Conservation (phyloP, 2,888 invertebrate species). For the Dione vanillae region DNA sequence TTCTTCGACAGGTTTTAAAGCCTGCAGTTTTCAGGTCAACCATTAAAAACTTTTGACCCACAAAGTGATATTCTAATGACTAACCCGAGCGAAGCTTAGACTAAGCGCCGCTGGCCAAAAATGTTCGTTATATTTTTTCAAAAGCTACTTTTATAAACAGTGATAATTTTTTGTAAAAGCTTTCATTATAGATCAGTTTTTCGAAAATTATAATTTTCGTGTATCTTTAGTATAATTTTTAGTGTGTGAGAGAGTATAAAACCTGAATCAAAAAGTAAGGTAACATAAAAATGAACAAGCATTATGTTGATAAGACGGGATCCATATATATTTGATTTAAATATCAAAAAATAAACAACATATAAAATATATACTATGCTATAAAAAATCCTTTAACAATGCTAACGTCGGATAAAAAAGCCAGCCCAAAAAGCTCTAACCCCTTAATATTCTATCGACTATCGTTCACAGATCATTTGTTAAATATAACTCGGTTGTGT, state of each 20-base stretch:
- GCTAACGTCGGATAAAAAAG: not conserved
- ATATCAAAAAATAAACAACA: not conserved
- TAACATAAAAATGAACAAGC: too few species aligned
- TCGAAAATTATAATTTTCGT: too few species aligned
- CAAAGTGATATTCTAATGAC: conserved; percentile 47
- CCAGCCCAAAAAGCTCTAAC: not conserved
- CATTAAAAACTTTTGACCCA: conserved; percentile 48
- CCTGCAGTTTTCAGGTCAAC: conserved; percentile 48
- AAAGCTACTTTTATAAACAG: not conserved
- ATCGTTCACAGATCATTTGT: conserved; percentile 29
- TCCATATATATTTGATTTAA: too few species aligned
- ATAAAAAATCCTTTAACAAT: not conserved
- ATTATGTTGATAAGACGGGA: too few species aligned
- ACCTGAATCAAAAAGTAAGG: too few species aligned
- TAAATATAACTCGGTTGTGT: conserved; percentile 25
- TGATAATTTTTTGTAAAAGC: not conserved
- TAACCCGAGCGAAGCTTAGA: conserved; percentile 21
- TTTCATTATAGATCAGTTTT: not conserved
- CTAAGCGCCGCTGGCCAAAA: not conserved
- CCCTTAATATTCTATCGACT: conserved; percentile 17
- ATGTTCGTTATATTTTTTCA: not conserved
- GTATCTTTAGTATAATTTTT: too few species aligned
- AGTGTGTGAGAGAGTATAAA: too few species aligned
- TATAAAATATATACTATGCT: not conserved
- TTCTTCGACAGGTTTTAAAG: conserved; percentile 38